A percentile compares a stretch with the other conserved stretches of the same genome.
Evolutionary conservation across 2,113 vertebrate species (phyloP).

Genomic region (Thinocorus orbignyianus): DNA sequence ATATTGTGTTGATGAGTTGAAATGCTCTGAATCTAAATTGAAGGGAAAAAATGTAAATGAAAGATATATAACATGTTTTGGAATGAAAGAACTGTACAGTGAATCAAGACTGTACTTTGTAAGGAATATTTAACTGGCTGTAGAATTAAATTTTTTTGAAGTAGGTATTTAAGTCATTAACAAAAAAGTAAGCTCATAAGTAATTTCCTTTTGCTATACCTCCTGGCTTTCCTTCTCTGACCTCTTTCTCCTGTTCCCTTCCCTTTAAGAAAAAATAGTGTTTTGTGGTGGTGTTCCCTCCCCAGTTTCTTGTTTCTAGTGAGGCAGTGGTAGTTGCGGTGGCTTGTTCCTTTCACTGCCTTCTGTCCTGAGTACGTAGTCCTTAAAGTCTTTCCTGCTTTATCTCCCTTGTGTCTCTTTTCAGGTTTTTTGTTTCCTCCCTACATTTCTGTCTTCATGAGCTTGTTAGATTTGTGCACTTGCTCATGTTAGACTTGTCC

Average conservation of each 20-base stretch:
- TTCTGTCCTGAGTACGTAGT: background rate
- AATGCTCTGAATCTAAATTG: background rate
- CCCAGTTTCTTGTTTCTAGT: background rate
- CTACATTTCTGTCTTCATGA: background rate
- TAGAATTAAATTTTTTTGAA: background rate
- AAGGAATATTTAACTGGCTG: background rate
- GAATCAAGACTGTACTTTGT: background rate
- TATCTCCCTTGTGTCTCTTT: background rate
- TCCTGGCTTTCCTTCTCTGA: background rate
- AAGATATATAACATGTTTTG: background rate
- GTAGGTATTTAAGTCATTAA: background rate
- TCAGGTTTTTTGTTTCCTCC: too few species aligned
- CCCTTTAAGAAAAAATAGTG: background rate
- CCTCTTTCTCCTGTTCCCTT: background rate
- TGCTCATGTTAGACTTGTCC: background rate
- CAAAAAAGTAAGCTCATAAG: background rate
- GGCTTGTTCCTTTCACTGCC: background rate
- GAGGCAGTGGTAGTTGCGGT: background rate
- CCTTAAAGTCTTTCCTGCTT: background rate
- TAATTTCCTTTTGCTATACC: background rate
- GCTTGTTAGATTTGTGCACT: background rate
- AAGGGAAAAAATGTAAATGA: background rate
- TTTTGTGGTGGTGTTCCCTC: background rate
- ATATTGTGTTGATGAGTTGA: background rate
- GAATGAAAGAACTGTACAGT: background rate